These are phyloP conservation scores for Urocyon cinereoargenteus DNA, from an alignment of 2,797 vertebrate species.

Conservation along the genomic window DNA sequence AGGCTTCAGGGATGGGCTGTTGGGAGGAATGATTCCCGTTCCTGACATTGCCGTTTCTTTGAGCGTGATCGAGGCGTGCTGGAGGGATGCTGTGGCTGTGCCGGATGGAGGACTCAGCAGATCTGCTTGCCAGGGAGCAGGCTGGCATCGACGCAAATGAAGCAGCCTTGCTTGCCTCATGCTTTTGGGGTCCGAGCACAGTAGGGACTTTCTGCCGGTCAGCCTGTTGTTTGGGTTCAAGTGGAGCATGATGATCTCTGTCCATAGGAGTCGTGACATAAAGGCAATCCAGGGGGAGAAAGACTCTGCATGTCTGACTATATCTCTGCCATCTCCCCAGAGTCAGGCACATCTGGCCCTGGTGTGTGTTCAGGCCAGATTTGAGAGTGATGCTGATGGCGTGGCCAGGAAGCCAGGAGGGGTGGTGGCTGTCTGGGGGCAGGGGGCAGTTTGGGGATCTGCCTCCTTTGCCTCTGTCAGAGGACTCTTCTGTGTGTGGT, in stretches of 20 bases:
- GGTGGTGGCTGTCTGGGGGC: background rate
- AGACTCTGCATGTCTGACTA: rapidly evolving
- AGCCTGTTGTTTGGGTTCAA: background rate
- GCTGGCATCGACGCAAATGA: background rate
- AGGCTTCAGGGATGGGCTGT: background rate
- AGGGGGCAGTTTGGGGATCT: background rate
- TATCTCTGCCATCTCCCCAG: background rate
- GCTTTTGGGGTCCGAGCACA: background rate
- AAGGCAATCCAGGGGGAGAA: background rate
- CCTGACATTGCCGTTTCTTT: background rate
- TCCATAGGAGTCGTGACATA: background rate
- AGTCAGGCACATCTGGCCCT: rapidly evolving
- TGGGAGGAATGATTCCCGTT: background rate
- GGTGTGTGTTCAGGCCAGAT: background rate
- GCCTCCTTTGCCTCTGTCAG: background rate
- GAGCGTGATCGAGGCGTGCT: rapidly evolving
- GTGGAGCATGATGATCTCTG: too few relatives aligned
- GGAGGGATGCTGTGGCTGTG: background rate
- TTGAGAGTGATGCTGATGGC: too few relatives aligned
- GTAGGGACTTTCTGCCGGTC: background rate
- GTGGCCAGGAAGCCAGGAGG: background rate
- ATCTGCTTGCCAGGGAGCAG: rapidly evolving
- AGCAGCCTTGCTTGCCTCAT: background rate
- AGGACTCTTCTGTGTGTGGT: background rate
- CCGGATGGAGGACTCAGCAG: background rate